Evolutionary conservation across 2,113 vertebrate species (phyloP).

Genomic region (Gymnorhina tibicen): DNA sequence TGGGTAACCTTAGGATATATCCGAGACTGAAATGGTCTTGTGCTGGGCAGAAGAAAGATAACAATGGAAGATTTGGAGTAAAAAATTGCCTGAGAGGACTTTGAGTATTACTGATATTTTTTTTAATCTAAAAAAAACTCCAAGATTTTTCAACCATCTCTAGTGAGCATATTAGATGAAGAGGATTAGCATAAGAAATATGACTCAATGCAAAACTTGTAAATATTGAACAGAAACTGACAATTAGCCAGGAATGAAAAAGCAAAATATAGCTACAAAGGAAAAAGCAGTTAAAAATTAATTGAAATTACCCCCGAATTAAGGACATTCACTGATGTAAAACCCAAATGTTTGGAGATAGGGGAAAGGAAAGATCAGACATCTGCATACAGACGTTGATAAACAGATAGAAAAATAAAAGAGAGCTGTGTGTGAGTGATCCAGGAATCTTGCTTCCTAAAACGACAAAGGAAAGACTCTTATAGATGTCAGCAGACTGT

Average conservation of each 20-base stretch:
- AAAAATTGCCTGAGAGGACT: background rate
- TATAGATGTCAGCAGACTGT: background rate
- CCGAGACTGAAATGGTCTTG: background rate
- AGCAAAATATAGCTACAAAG: constrained; percentile 18
- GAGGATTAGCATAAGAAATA: constrained; percentile 50
- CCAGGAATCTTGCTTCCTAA: background rate
- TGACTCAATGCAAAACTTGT: constrained; percentile 16
- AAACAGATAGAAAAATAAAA: constrained; percentile 24
- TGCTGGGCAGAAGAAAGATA: background rate
- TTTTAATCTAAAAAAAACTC: background rate
- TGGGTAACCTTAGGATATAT: background rate
- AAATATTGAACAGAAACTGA: constrained; percentile 56
- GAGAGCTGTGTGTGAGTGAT: background rate
- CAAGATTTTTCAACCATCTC: background rate
- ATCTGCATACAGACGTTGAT: background rate
- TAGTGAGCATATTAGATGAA: constrained; percentile 49
- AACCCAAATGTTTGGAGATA: background rate
- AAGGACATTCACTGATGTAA: background rate
- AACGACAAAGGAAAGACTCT: background rate
- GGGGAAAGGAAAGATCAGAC: background rate
- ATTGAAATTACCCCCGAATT: constrained; percentile 19
- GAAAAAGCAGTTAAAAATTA: constrained; percentile 28
- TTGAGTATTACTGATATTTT: background rate
- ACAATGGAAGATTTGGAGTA: background rate
- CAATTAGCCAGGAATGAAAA: constrained; percentile 34